These are phyloP conservation scores for Philotrypesis tridentata DNA, from an alignment of 1,140 invertebrate species.

Conservation along the genomic window DNA sequence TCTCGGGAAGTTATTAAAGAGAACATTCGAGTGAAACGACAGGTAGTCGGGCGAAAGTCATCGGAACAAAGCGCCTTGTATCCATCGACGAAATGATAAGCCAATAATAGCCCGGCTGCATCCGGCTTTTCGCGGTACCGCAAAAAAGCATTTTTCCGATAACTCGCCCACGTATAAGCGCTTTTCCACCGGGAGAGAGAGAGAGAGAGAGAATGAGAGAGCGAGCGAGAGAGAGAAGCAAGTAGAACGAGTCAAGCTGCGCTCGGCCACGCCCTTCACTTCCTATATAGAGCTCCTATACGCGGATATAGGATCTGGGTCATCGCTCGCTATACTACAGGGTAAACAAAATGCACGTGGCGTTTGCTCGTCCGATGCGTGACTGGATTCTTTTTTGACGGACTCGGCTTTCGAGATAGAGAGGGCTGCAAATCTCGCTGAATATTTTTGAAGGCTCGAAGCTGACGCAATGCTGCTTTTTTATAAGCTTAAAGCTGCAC, in stretches of 20 bases:
- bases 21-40: not conserved
- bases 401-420: no score
- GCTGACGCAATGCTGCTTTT: no score
- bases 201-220: not conserved
- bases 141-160: not conserved
- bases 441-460: no score
- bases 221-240: not conserved
- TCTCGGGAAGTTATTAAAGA: no score
- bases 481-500: no score
- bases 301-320: slow-evolving; percentile 21
- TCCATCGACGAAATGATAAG: not conserved
- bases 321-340: slow-evolving; percentile 24
- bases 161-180: not conserved
- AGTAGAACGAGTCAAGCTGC: slow-evolving; percentile 25
- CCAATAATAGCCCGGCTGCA: not conserved
- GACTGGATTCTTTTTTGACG: no score
- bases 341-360: slow-evolving; percentile 47
- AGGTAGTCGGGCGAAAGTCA: not conserved
- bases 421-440: no score
- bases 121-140: not conserved
- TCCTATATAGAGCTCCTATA: not conserved
- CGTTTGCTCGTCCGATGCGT: not conserved
- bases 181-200: not conserved
- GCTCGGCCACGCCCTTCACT: not conserved
- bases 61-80: not conserved